Base-by-base conservation (phyloP, 2,797 vertebrate genomes). In the Sebastes iracundus region DNA sequence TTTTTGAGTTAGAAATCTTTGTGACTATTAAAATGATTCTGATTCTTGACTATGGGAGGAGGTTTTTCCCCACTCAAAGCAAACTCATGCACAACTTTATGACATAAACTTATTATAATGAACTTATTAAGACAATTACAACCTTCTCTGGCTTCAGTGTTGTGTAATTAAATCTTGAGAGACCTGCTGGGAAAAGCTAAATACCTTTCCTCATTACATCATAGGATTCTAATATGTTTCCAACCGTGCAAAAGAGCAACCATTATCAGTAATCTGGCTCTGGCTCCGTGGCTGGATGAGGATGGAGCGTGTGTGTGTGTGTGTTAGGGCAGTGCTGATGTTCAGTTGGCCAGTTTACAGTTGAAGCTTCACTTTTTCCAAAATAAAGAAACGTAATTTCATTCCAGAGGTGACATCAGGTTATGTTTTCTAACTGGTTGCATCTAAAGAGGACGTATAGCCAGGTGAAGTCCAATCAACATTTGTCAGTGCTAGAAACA, bases 211-310 rank as follows among this genome's bases (percentile, higher is more conserved):
- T 80, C 49, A 66, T 88, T 72, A 70, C 79, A 69, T 80, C 75
- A 78, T 72, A 60, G 55, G 64, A 77, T 79, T 75, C n/a, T 33
- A 59, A 68, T 53, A 22, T 64, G 52, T 82, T 86, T 87, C 82
- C 70, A 79, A 32, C 20, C 35, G 52, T 77, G 75, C 52, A 61
- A 77, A 68, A 78, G 49, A 82, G 62, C 65, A 61, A 69, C 68
- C 22, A 67, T 73, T 87, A 84, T 91, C 83, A 79, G 72, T 76
- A 63, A 79, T 78, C 66, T 82, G 72, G 83, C 83, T 71, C 18
- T 6, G n/a, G 49, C 74, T 73, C 22, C 7, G 20, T 9, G 66
- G 38, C 38, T 79, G 67, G 70, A 76, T 65, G 71, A 60, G 56
- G 68, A 55, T 70, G 32, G 25, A 14, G 23, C 58, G 76, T 79